Evolutionary conservation across 2,113 vertebrate species (phyloP).

Genomic region (Cepphus grylle): DNA sequence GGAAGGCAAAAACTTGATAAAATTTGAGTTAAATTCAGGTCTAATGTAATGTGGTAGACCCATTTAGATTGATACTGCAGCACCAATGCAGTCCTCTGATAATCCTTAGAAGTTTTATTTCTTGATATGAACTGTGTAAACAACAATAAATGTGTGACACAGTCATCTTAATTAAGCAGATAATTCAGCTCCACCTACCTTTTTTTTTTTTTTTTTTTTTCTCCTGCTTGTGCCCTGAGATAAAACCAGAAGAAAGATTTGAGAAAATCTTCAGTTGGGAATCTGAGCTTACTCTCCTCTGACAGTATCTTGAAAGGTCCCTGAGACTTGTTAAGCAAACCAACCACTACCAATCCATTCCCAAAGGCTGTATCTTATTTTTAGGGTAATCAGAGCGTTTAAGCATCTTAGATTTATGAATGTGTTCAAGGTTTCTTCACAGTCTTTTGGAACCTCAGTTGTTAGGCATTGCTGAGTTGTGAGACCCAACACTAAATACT

Average conservation of each 20-base stretch:
- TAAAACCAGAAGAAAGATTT: background rate
- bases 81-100: background rate
- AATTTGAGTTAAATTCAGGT: background rate
- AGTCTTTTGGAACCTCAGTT: background rate
- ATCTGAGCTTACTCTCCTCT: background rate
- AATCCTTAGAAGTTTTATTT: background rate
- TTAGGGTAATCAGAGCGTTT: background rate
- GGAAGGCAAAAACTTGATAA: background rate
- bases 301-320: background rate
- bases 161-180: background rate
- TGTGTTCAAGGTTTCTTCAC: background rate
- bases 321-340: background rate
- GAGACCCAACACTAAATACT: background rate
- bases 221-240: background rate
- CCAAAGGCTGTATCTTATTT: background rate
- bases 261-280: background rate
- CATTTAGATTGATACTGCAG: background rate
- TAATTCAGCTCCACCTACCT: background rate
- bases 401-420: background rate
- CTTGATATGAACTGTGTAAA: background rate
- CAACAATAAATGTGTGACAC: background rate
- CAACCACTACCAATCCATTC: background rate
- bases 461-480: background rate
- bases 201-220: background rate
- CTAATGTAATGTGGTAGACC: background rate